Conservation (phyloP, 2,113 vertebrate genomes). For the Thinocorus orbignyianus region DNA sequence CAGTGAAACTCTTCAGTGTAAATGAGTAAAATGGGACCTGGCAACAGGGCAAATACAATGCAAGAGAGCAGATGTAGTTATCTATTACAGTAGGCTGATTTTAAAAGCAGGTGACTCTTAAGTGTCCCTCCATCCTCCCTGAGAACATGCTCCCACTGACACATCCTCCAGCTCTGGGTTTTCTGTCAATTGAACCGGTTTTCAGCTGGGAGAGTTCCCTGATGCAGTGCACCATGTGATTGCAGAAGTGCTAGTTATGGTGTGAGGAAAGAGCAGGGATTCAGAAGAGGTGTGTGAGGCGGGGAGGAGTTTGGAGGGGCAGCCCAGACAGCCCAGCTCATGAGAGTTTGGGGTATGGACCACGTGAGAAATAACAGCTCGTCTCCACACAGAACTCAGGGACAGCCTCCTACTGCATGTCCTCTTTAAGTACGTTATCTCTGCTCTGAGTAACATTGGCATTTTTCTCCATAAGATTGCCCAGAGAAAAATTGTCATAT, state of each 20-base stretch:
- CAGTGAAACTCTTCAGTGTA: background rate
- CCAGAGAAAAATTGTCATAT: background rate
- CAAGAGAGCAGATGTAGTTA: background rate
- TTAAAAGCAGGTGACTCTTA: background rate
- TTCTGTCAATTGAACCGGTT: background rate
- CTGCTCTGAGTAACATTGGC: background rate
- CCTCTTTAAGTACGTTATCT: background rate
- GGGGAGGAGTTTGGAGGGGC: background rate
- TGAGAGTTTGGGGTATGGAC: background rate
- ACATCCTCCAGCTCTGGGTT: rapidly evolving
- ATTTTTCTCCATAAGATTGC: background rate
- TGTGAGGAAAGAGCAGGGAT: background rate
- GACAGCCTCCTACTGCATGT: rapidly evolving
- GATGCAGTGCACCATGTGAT: background rate
- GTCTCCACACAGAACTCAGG: background rate
- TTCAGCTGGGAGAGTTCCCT: background rate
- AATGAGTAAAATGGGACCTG: background rate
- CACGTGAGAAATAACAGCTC: background rate
- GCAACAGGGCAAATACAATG: background rate
- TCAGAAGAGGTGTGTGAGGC: background rate
- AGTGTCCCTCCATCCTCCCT: background rate
- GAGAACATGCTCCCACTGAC: background rate
- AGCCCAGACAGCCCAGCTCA: background rate
- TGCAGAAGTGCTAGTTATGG: background rate
- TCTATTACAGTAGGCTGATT: background rate